Percentiles rank a stretch among this genome's conserved stretches.
Evolutionary conservation across 2,113 vertebrate genomes (phyloP).

Genomic region (Takifugu flavidus): DNA sequence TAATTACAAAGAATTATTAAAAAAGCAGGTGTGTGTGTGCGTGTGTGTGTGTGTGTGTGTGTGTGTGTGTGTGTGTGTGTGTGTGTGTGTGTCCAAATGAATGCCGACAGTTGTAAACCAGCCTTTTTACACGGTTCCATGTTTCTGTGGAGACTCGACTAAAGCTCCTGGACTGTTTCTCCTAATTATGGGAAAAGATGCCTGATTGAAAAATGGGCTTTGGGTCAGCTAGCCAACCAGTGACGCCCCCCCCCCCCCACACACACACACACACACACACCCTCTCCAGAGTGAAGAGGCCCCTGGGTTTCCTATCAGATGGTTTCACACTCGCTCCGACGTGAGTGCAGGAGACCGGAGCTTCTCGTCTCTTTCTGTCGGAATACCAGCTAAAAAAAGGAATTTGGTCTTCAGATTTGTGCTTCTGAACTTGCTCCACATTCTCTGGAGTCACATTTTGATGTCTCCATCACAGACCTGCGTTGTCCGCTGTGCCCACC

Average conservation of each 20-base stretch:
- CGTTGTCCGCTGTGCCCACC: too few relatives aligned
- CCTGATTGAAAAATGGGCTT: constrained; percentile 53
- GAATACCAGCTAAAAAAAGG: too few relatives aligned
- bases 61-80: constrained; percentile 1
- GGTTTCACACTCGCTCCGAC: constrained; percentile 47
- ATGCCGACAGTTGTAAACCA: constrained; percentile 14
- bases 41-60: not conserved
- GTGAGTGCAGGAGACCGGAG: constrained; percentile 19
- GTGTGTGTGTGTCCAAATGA: constrained; percentile 8
- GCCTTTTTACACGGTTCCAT: constrained; percentile 27
- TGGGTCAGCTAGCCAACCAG: constrained; percentile 44
- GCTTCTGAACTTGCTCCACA: not conserved
- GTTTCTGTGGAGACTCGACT: constrained; percentile 23
- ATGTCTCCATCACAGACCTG: too few relatives aligned
- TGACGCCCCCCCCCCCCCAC: constrained; percentile 10
- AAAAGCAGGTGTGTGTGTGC: constrained; percentile 34
- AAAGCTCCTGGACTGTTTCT: constrained; percentile 34
- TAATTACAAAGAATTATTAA: constrained; percentile 3
- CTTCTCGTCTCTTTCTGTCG: constrained; percentile 37
- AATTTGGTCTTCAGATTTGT: not conserved
- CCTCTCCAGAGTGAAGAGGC: constrained; percentile 42
- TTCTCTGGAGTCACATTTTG: too few relatives aligned
- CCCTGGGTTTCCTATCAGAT: constrained; percentile 59
- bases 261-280: too few relatives aligned
- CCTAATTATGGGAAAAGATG: constrained; percentile 48